phyloP scores from a whole-genome alignment of 2,888 invertebrate genomes.

The Papilio demoleus region DNA sequence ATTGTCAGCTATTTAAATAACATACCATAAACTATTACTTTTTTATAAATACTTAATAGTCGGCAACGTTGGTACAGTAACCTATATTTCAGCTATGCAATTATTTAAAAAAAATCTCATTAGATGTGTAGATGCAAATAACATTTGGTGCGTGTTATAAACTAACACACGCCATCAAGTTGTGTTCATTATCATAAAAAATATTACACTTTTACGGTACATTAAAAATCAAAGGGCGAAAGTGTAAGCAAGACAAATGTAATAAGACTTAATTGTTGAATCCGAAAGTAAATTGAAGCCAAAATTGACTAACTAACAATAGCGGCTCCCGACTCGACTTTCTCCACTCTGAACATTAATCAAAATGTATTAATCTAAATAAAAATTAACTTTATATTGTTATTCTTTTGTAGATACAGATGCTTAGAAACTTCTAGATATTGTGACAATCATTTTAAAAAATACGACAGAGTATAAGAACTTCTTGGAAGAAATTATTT shows the following conservation, averaged over 20 bases:
- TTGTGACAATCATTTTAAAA: not conserved
- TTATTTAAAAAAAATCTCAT: slow-evolving; percentile 49
- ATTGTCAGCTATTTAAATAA: slow-evolving; percentile 59
- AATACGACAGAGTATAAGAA: not conserved
- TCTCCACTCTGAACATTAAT: slow-evolving; percentile 70
- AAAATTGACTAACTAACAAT: slow-evolving; percentile 60
- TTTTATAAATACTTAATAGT: slow-evolving; percentile 53
- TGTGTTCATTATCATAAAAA: slow-evolving; percentile 24
- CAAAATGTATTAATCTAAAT: slow-evolving; percentile 71
- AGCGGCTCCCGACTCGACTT: slow-evolving; percentile 54
- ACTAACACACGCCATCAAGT: slow-evolving; percentile 8
- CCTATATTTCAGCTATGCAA: slow-evolving; percentile 47
- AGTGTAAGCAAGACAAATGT: slow-evolving; percentile 21
- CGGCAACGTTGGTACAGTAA: slow-evolving; percentile 51
- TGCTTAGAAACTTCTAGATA: not conserved
- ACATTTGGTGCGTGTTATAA: slow-evolving; percentile 20
- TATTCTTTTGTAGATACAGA: not conserved
- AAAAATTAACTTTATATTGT: slow-evolving; percentile 48
- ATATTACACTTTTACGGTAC: slow-evolving; percentile 34
- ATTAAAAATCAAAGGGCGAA: slow-evolving; percentile 31
- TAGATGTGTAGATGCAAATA: slow-evolving; percentile 5
- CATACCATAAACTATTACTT: slow-evolving; percentile 48
- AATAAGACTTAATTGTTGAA: slow-evolving; percentile 51
- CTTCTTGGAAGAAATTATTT: not conserved
- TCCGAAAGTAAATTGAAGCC: slow-evolving; percentile 56